Base-by-base conservation (phyloP, 2,888 invertebrate species). In the Orthosia gracilis region DNA sequence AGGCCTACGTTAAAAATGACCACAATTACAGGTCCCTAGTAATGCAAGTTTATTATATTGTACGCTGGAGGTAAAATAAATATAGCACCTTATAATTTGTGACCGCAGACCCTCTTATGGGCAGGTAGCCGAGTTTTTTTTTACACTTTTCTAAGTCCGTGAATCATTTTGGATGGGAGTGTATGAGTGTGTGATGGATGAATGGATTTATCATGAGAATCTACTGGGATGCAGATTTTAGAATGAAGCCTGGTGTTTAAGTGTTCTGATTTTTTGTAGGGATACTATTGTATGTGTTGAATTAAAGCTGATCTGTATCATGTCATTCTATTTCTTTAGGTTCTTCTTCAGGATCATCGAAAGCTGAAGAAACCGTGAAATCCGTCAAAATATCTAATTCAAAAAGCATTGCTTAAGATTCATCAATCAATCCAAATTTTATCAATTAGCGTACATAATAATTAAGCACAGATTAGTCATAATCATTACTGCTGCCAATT, bases 11-110 rank as follows among this genome's bases (percentile, higher is more conserved):
- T 47, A 69, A 75, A 78, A 82, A 59, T 59, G 59, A 74, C 76
- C 68, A 68, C 69, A 75, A 84, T 78, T 80, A 71, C 62, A 58
- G 26, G 52, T 18, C 61, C 31, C 80, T 50, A 69, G 67, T 83
- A 86, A 76, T 76, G 72, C 69, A 81, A 73, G 71, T 70, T 75
- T 71, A 70, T 85, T 75, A 78, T 76, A 54, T 59, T 57, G 17
- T 52, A 52, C 40, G 76, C 66, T 80, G 76, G 68, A 75, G 73
- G 61, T 78, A 83, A 86, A 87, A 87, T 85, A 89, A 85, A 89
- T 87, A 89, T 74, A 65, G 79, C 83, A 85, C 88, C 85, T 82
- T 85, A 75, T 89, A 85, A 89, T 89, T 90, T 86, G 78, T 77
- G 82, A 84, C 88, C 88, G 80, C 88, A 83, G 82, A 84, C 74